phyloP scores from a whole-genome alignment of 2,113 vertebrate genomes.

The Aplodontia rufa region DNA sequence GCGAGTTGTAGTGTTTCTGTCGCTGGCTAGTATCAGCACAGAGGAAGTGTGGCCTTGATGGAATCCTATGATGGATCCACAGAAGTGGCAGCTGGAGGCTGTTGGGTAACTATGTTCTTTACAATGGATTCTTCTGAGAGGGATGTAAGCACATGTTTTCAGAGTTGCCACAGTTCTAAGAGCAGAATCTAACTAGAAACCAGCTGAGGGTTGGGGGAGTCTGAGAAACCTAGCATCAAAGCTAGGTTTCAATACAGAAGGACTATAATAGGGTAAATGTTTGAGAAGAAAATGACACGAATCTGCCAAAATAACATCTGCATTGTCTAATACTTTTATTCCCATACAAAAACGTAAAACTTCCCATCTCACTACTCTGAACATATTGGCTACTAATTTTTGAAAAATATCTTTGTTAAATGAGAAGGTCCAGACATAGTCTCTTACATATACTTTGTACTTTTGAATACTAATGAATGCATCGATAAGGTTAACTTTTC shows the following conservation, averaged over 20 bases:
- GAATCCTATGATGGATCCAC: background rate
- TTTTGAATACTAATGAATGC: background rate
- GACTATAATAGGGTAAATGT: background rate
- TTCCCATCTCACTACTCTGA: background rate
- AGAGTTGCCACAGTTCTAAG: background rate
- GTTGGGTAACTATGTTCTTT: background rate
- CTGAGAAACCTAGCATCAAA: background rate
- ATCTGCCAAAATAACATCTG: background rate
- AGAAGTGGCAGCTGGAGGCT: background rate
- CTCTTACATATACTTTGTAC: background rate
- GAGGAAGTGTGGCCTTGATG: background rate
- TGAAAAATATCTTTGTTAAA: background rate
- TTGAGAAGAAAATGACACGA: background rate
- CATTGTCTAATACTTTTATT: background rate
- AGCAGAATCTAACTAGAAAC: background rate
- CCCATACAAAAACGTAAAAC: background rate
- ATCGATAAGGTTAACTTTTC: background rate
- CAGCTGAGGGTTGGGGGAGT: background rate
- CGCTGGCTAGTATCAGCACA: background rate
- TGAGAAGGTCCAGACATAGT: background rate
- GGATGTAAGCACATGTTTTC: background rate
- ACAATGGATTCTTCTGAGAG: background rate
- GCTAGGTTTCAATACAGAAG: background rate
- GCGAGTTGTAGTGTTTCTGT: background rate
- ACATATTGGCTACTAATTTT: background rate